Conservation (phyloP, 2,113 vertebrate species). For the Dolichotis patagonum region DNA sequence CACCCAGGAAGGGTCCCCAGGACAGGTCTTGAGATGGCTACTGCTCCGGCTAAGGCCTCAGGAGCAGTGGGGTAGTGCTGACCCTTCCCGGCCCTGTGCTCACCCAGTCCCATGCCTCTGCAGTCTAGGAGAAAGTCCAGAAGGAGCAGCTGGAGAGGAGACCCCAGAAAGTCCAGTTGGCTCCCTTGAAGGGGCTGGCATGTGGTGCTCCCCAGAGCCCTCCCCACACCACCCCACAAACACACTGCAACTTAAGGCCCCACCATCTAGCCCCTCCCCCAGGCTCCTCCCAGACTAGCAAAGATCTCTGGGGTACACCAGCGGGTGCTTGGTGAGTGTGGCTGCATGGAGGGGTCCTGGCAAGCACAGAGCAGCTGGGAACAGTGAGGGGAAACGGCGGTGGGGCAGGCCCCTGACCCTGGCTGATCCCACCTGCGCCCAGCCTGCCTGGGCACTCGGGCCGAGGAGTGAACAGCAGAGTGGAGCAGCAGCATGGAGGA, state of each 20-base stretch:
- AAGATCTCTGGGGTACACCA: background rate
- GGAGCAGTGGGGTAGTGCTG: background rate
- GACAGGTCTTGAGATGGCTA: background rate
- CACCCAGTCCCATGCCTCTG: too few species aligned
- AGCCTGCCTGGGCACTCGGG: background rate
- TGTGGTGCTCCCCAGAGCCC: background rate
- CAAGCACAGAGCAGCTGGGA: background rate
- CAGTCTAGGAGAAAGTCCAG: too few species aligned
- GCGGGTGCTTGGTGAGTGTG: background rate
- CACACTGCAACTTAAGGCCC: background rate
- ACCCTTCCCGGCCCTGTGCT: background rate
- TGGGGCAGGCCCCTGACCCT: background rate
- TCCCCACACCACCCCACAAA: too few species aligned
- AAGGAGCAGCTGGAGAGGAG: too few species aligned
- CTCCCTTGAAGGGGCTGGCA: background rate
- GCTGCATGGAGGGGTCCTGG: background rate
- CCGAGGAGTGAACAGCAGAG: background rate
- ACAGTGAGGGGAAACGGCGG: background rate
- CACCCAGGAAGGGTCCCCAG: background rate
- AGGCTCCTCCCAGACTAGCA: background rate
- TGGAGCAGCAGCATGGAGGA: too few species aligned
- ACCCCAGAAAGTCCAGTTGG: background rate
- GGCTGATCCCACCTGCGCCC: background rate
- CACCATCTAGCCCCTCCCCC: too few species aligned
- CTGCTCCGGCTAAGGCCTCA: background rate